Evolutionary conservation across 2,797 vertebrate genomes (phyloP), one percentile per base, ranked within the genome.

Genomic region (Geotrypetes seraphini): DNA sequence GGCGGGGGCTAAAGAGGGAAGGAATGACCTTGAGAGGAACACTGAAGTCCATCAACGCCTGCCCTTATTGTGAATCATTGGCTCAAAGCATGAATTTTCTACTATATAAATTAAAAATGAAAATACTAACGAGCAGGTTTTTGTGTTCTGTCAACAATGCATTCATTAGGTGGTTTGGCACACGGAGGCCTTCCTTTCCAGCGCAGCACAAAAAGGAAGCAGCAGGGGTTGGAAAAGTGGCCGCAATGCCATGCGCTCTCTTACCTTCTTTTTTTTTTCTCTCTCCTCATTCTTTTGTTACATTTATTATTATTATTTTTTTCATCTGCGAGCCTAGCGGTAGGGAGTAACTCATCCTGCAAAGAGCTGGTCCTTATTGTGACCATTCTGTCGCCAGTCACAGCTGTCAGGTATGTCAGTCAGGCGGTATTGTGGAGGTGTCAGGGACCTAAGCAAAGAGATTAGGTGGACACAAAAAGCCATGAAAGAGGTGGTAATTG

Each of bases 321-420:
- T 30, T 48, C 37, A 49, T 66, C 56, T 51, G 2, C 19, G 54
- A 40, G 52, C 51, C 58, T 47, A 48, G 47, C 34, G 44, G 63
- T 63, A 56, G 40, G 65, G 63, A 69, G 62, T 63, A 58, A n/a
- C 65, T 62, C 71, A 59, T 71, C 69, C 57, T 49, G 64, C 64
- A 67, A 59, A 61, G 60, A 62, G 50, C 56, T 16, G 36, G 48
- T 36, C 52, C 37, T 51, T 65, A 43, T 64, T 73, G 72, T 73
- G 60, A 57, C 47, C 15, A 4, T 58, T 55, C 52, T 64, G 60
- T 66, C 67, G 45, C 58, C 36, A 73, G 69, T 66, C 64, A 50
- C 56, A 75, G 75, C 78, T 79, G 73, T 75, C 74, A 69, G 73
- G 68, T 73, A 71, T 23, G 50, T 81, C 75, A 77, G 66, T 74